Conservation (phyloP, 92 coral and sea anemone genomes). For the Palythoa heliodiscus region DNA sequence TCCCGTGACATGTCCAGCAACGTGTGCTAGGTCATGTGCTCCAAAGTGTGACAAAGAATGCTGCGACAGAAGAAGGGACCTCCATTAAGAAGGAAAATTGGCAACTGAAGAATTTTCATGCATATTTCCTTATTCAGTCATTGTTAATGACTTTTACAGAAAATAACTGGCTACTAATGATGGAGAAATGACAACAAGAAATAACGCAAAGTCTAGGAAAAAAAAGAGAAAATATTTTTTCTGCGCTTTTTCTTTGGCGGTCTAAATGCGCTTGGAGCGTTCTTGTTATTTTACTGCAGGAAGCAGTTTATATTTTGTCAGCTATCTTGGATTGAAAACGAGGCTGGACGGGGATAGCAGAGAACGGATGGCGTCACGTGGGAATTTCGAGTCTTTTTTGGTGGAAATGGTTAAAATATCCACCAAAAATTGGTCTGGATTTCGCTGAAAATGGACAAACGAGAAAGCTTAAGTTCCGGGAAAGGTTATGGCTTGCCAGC, state of each 20-base stretch:
- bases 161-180: background rate
- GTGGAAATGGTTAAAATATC: too few species aligned
- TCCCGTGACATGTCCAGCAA: slow-evolving; percentile 77
- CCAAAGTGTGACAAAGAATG: slow-evolving; percentile 88
- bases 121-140: background rate
- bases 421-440: too few species aligned
- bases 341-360: too few species aligned
- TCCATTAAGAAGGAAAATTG: background rate
- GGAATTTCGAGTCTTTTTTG: too few species aligned
- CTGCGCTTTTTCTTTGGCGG: background rate
- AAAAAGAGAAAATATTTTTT: background rate
- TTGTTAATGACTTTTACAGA: background rate
- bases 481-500: too few species aligned
- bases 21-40: slow-evolving; percentile 91
- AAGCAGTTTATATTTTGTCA: too few species aligned
- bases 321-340: too few species aligned
- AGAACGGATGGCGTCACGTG: too few species aligned
- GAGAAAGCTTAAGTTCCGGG: too few species aligned
- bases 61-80: slow-evolving; percentile 77
- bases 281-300: too few species aligned
- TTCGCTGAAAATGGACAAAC: too few species aligned
- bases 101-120: background rate
- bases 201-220: background rate
- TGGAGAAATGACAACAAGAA: background rate
- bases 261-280: background rate